Percentiles rank a stretch among this genome's conserved stretches.
These are phyloP conservation scores for Melanophora roralis DNA, from an alignment of 2,888 invertebrate species.

Conservation along the genomic window DNA sequence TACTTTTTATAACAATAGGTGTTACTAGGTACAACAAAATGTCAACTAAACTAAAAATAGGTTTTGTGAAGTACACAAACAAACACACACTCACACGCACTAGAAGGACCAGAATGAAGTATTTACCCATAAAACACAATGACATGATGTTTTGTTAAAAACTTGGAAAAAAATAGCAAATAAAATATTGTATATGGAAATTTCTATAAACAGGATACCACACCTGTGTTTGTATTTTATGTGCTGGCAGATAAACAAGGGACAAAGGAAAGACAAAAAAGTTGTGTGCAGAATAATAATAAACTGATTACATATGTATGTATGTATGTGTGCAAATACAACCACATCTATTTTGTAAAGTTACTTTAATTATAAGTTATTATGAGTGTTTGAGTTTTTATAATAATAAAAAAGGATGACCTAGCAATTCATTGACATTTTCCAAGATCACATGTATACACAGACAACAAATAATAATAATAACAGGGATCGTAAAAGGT, in stretches of 20 bases:
- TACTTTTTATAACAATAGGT: slow-evolving; percentile 26
- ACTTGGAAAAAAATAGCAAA: background rate
- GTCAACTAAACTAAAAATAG: slow-evolving; percentile 52
- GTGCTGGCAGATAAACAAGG: too few relatives aligned
- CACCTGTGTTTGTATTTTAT: background rate
- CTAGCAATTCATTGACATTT: slow-evolving; percentile 26
- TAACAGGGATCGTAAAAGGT: too few relatives aligned
- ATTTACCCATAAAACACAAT: slow-evolving; percentile 2
- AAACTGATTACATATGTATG: background rate
- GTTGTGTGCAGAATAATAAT: background rate
- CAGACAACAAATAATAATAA: too few relatives aligned
- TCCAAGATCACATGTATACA: background rate
- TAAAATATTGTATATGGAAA: background rate
- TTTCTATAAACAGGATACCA: slow-evolving; percentile 24
- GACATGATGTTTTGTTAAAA: background rate
- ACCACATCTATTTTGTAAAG: background rate
- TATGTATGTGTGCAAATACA: background rate
- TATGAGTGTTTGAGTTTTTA: background rate
- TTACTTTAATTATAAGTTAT: background rate
- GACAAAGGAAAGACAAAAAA: background rate
- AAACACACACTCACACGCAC: background rate
- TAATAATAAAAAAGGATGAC: slow-evolving; percentile 1
- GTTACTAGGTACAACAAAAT: slow-evolving; percentile 47
- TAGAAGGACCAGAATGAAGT: too few relatives aligned
- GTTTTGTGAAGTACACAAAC: slow-evolving; percentile 8